A percentile compares a stretch with the other conserved stretches of the same genome.
Conservation (phyloP, 2,113 vertebrate genomes). For the Mungos mungo region DNA sequence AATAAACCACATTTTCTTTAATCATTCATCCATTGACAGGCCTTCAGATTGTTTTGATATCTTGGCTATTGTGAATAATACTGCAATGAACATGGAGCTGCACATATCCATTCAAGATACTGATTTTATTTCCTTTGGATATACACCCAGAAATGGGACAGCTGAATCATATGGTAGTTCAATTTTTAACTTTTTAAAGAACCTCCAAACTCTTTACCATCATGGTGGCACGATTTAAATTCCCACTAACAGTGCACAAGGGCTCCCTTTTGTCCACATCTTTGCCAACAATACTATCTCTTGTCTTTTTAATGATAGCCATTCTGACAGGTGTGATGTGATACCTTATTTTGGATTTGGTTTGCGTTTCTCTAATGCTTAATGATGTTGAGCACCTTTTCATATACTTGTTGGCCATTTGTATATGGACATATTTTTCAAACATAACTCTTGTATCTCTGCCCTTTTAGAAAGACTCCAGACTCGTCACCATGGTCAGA, state of each 20-base stretch:
- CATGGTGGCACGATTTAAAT: neutral
- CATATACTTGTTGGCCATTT: neutral
- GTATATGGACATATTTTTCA: neutral
- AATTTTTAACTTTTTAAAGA: neutral
- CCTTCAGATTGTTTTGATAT: neutral
- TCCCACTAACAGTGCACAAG: neutral
- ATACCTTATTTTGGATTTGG: neutral
- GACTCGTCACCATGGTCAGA: neutral
- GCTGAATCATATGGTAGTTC: neutral
- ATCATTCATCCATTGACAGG: too few relatives aligned
- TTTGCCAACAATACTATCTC: neutral
- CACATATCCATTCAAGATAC: neutral
- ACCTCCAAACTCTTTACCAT: neutral
- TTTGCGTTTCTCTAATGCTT: neutral
- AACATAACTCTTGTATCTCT: neutral
- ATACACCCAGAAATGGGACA: neutral
- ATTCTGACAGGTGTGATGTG: neutral
- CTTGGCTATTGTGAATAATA: neutral
- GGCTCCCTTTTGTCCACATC: neutral
- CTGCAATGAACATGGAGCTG: neutral
- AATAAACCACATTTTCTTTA: neutral
- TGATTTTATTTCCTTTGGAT: neutral
- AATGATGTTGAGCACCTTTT: neutral
- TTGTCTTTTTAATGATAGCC: neutral
- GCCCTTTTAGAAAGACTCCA: neutral